Base-by-base conservation (phyloP, 2,113 vertebrate species). In the Nestor notabilis region DNA sequence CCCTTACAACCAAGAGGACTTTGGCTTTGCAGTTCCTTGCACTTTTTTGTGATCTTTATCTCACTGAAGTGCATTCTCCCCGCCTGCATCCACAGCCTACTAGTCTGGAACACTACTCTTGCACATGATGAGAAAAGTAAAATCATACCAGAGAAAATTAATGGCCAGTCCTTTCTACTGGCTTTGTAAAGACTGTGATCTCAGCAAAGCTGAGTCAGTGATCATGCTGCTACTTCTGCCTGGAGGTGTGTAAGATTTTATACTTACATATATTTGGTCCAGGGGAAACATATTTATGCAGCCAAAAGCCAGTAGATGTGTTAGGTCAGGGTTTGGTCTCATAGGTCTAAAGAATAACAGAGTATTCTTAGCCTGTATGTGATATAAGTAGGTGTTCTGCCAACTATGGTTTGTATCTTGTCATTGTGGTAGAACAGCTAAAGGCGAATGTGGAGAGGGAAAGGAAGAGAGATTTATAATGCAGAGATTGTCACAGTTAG, bases 71-170 rank as follows among this genome's bases (percentile, higher is more conserved):
- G 43, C 53, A 58, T 56, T 79, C 21, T 75, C 17, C n/a, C 29
- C 56, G 56, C 63, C 70, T 82, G 31, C 47, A 79, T 50, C 39
- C 55, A 82, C 25, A 95, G 81, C 49, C 46, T 87, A 19, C 66
- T 82, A 65, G 50, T 81, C 49, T 86, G 64, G 87, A 94, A 93
- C 75, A 95, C 95, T 70, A 19, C 17, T 93, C 52, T 70, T 64
- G 47, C 17, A 83, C 4, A 5, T 91, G 52, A 92, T 37, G 35
- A 96, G 76, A 91, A 90, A 90, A 83, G 79, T 95, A 93, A 91
- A 93, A 86, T 95, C 66, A 74, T 68, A 90, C 50, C 75, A 92
- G 72, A 93, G 80, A 95, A 96, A 97, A 97, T 93, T 53, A 95
- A 96, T 89, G 44, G 63, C 44, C 87, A 82, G 33, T 84, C 71